Conservation (phyloP, 1,140 invertebrate species). For the Lepidostoma basale region DNA sequence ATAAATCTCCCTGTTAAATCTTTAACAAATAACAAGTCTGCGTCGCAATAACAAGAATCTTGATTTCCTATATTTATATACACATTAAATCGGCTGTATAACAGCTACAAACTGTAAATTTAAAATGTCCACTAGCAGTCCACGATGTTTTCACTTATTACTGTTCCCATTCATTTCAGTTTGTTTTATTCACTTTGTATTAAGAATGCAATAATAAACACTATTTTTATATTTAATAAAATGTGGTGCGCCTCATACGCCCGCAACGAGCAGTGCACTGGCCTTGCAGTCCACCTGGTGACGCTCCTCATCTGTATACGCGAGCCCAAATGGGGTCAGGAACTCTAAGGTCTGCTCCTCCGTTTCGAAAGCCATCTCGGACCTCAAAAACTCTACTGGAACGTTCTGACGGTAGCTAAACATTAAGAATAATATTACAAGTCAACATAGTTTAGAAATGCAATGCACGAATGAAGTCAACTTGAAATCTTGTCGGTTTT, state of each 20-base stretch:
- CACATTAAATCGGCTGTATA: no score
- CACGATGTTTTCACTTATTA: constrained; percentile 3
- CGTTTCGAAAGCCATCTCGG: constrained; percentile 86
- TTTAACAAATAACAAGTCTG: no score
- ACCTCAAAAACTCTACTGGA: constrained; percentile 81
- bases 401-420: constrained; percentile 93
- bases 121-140: constrained; percentile 6
- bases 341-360: constrained; percentile 84
- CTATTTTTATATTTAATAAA: no score
- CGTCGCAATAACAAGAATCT: no score
- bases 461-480: constrained; percentile 38
- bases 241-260: no score
- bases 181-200: constrained; percentile 2
- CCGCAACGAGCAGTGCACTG: no score
- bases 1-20: no score
- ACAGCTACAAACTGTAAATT: no score
- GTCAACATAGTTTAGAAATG: constrained; percentile 15
- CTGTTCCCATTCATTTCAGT: not conserved
- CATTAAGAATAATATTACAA: constrained; percentile 63
- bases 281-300: constrained; percentile 86
- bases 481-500: no score
- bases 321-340: constrained; percentile 79
- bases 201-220: not conserved
- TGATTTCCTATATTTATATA: no score
- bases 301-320: constrained; percentile 72